Evolutionary conservation across 2,797 vertebrate genomes (phyloP), one percentile per base, ranked within the genome.

Genomic region (Liparis tanakae): DNA sequence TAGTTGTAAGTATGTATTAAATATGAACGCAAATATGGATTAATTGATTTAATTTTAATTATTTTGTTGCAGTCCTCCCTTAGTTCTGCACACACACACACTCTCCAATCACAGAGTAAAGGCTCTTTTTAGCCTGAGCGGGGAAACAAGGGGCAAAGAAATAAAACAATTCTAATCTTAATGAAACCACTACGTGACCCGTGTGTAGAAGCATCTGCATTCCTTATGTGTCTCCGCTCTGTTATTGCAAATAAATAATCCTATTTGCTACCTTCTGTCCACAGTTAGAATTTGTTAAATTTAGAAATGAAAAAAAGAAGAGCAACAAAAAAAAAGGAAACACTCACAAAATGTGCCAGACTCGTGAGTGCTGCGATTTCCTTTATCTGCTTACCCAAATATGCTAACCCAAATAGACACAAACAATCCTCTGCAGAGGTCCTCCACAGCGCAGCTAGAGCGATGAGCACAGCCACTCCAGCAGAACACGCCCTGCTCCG

Each of bases 401-500:
- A 48, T 30, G 25, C 25, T 30, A 30, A 30, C 25, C 25, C 36
- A 48, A 53, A 67, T 5, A 48, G 5, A 33, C 30, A 58, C 7
- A 20, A 8, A 41, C 33, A 58, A 57, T 18, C 43, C 71, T 18
- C 54, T 48, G 33, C 34, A 44, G 34, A 65, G 50, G 34, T 51
- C 65, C 41, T 50, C 17, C 54, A 69, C 55, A 65, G 25, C n/a
- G 33, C 14, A 55, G 30, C 58, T 36, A 41, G 57, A 72, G 53
- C 58, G 34, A 22, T n/a, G 30, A 54, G 30, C 9, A 6, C 10
- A 70, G 56, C 61, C 37, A 41, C 51, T 60, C 44, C 63, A 67
- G 57, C 71, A 74, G 55, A 62, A 67, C 62, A 70, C 61, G 50
- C 46, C 20, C 55, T 30, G 9, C 59, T 62, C 66, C 33, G 67